Base-by-base conservation (phyloP, 2,888 invertebrate species). In the Nomada hirtipes region DNA sequence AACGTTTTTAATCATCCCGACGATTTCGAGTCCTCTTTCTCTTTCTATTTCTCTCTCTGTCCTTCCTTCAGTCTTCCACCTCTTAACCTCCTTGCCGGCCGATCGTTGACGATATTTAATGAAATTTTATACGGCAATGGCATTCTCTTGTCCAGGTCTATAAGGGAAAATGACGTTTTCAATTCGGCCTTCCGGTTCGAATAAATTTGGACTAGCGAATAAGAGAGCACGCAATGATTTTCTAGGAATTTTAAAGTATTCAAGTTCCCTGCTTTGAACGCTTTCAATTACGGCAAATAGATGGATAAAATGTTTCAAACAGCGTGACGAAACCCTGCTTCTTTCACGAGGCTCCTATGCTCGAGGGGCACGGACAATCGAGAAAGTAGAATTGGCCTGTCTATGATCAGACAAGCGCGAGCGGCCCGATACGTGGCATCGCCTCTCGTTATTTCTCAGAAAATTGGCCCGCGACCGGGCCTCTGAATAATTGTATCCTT, bases 1-100 rank as follows among this genome's bases (percentile, higher is more conserved):
- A 67, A 65, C 57, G 70, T 63, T 68, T 59, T 86, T 86, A 84
- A 86, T 86, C 82, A 75, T 67, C 36, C 70, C 57, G 63, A 65
- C 81, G 78, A 76, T 86, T 74, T 61, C 47, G 15, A 44, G 29
- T 44, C 42, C 53, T 10, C 53, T 23, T 23, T 10, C 20, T 23
- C 26, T 11, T 23, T 23, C 57, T 20, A 4, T 26, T 11, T 57
- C 26, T 57, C 13, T 23, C 20, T 20, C 13, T 57, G n/a, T 42
- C 23, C 0, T 65, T 29, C 42, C 47, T 9, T 50, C 23, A 18
- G 47, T 13, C 59, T 47, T 44, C 60, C 20, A 29, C 2, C 76
- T 68, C 64, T 79, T 44, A 23, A 55, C 47, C 57, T 50, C 64
- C 55, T 60, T 47, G 23, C 67, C 57, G 42, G n/a, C 29, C 42